Evolutionary conservation across 2,888 invertebrate species (phyloP).

Genomic region (Hypercompe scribonia): DNA sequence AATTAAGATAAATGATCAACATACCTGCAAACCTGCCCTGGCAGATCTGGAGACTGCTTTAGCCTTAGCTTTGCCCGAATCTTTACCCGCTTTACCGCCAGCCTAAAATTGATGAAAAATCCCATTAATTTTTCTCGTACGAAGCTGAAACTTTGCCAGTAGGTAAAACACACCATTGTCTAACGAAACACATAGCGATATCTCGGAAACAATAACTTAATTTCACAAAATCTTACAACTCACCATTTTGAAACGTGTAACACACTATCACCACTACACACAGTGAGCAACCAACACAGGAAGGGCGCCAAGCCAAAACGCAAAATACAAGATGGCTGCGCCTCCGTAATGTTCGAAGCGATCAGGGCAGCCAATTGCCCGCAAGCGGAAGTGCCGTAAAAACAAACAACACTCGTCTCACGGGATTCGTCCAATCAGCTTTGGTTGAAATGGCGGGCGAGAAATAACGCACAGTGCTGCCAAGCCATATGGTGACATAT

Average conservation of each 20-base stretch:
- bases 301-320: conserved; percentile 86
- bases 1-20: conserved; percentile 65
- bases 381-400: conserved; percentile 71
- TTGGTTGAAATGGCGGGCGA: conserved; percentile 66
- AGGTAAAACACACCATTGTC: conserved; percentile 70
- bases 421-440: conserved; percentile 63
- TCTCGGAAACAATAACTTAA: conserved; percentile 60
- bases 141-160: conserved; percentile 87
- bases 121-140: conserved; percentile 86
- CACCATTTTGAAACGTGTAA: conserved; percentile 87
- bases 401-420: conserved; percentile 50
- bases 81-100: conserved; percentile 99
- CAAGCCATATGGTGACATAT: conserved; percentile 66
- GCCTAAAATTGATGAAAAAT: conserved; percentile 91
- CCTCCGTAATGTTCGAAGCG: conserved; percentile 59
- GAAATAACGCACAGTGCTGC: conserved; percentile 66
- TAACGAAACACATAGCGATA: conserved; percentile 71
- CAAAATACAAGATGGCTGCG: conserved; percentile 81
- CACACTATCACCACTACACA: conserved; percentile 81
- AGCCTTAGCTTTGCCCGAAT: conserved; percentile 99
- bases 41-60: conserved; percentile 99
- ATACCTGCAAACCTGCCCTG: conserved; percentile 98
- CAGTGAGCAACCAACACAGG: conserved; percentile 82
- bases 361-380: conserved; percentile 65
- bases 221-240: conserved; percentile 84